Percentiles rank a stretch among this genome's conserved stretches.
These are phyloP conservation scores for Gila orcuttii DNA, from an alignment of 2,113 vertebrate genomes.

Conservation along the genomic window DNA sequence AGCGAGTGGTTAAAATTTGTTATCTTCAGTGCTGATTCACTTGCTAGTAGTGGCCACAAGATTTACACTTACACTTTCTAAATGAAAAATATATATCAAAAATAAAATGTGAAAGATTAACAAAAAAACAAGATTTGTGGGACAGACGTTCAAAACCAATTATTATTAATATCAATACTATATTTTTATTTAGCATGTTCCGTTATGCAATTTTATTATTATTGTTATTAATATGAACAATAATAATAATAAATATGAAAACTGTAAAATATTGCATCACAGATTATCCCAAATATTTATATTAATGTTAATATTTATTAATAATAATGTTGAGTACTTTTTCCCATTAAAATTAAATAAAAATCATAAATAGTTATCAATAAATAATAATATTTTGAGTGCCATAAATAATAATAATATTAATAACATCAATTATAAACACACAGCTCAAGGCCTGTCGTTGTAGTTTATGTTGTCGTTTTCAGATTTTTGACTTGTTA, in stretches of 20 bases:
- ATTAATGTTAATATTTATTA: not conserved
- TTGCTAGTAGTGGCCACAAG: not conserved
- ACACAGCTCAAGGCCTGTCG: no score
- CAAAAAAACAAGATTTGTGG: not conserved
- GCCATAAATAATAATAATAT: not conserved
- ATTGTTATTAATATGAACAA: not conserved
- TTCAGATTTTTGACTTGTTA: not conserved
- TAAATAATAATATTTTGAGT: not conserved
- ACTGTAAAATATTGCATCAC: not conserved
- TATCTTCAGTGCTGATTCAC: not conserved
- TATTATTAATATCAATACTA: not conserved
- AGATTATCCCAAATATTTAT: not conserved
- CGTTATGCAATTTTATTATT: not conserved
- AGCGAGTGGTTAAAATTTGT: not conserved
- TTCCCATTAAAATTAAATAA: not conserved
- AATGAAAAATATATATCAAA: not conserved
- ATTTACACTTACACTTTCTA: not conserved
- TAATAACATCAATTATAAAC: not conserved
- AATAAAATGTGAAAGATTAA: not conserved
- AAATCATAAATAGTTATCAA: not conserved
- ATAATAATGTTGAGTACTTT: not conserved
- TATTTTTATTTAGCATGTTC: not conserved
- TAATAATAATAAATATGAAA: not conserved
- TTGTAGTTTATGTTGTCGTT: not conserved
- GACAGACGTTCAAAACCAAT: not conserved